Evolutionary conservation across 2,797 vertebrate genomes (phyloP).

Genomic region (Potorous gilbertii): DNA sequence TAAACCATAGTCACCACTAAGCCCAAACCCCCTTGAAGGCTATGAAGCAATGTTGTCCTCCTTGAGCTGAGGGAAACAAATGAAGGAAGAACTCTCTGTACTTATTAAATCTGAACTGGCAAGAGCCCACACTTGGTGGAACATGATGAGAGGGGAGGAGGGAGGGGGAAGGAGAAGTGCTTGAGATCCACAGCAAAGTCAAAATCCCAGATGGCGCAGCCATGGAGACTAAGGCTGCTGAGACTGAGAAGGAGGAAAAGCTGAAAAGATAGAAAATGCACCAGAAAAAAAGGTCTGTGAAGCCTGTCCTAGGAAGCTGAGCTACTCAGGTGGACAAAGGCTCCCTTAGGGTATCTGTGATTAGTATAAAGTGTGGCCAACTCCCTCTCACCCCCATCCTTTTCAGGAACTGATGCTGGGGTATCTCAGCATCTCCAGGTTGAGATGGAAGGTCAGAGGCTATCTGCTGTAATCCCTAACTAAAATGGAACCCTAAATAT

Average conservation of each 20-base stretch:
- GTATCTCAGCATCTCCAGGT: neutral
- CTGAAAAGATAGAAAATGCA: constrained; percentile 4
- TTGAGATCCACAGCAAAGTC: neutral
- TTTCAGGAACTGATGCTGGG: neutral
- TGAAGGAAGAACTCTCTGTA: constrained; percentile 64
- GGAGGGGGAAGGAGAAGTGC: constrained; percentile 11
- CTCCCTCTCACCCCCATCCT: neutral
- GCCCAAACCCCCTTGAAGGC: constrained; percentile 35
- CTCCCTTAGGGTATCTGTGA: neutral
- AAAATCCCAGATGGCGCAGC: constrained; percentile 56
- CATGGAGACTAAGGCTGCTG: constrained; percentile 9
- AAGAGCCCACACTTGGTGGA: constrained; percentile 52
- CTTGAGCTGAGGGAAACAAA: constrained; percentile 60
- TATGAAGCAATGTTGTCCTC: constrained; percentile 40
- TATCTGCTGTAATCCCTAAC: neutral
- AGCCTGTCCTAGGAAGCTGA: neutral
- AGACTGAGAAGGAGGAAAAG: constrained; percentile 12
- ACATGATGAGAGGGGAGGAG: constrained; percentile 12
- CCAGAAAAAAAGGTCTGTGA: neutral
- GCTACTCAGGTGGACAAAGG: neutral
- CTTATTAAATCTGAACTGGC: constrained; percentile 59
- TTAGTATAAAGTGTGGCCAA: neutral
- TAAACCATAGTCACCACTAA: constrained; percentile 14
- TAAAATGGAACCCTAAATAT: neutral
- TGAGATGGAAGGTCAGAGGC: neutral